Evolutionary conservation across 2,113 vertebrate species (phyloP).

Genomic region (Caloenas nicobarica): DNA sequence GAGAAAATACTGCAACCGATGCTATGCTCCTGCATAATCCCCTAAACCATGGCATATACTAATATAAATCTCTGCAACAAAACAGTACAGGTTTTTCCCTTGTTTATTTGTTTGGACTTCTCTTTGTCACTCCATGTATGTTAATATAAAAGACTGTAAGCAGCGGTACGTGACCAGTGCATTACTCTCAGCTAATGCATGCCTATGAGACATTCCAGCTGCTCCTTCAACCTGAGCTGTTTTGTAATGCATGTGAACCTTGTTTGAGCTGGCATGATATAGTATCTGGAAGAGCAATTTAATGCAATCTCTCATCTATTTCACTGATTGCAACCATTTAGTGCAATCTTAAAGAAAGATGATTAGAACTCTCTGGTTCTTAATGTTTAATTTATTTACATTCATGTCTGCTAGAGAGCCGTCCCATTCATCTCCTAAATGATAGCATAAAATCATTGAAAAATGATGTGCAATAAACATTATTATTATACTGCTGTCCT

Average conservation of each 20-base stretch:
- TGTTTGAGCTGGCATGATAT: constrained; percentile 55
- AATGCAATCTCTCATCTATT: constrained; percentile 77
- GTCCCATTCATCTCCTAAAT: constrained; percentile 76
- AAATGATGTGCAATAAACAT: constrained; percentile 75
- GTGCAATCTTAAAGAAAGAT: constrained; percentile 78
- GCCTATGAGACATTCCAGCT: constrained; percentile 59
- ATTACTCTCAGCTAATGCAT: constrained; percentile 50
- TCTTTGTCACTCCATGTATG: constrained; percentile 41
- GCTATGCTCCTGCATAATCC: background rate
- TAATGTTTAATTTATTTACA: constrained; percentile 85
- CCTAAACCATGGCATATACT: background rate
- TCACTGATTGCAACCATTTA: constrained; percentile 80
- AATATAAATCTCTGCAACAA: constrained; percentile 2
- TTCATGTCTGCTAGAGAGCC: constrained; percentile 72
- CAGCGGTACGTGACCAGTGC: constrained; percentile 15
- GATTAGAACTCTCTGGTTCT: constrained; percentile 76
- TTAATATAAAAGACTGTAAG: constrained; percentile 53
- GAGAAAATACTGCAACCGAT: background rate
- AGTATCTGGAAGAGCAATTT: constrained; percentile 67
- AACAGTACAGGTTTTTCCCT: constrained; percentile 28
- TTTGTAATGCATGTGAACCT: constrained; percentile 58
- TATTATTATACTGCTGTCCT: constrained; percentile 57
- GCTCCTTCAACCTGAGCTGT: constrained; percentile 58
- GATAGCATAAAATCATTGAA: constrained; percentile 78
- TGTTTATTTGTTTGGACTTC: constrained; percentile 52